Evolutionary conservation across 2,888 invertebrate species (phyloP), one percentile per base, ranked within the genome.

Genomic region (Caenorhabditis sp.): DNA sequence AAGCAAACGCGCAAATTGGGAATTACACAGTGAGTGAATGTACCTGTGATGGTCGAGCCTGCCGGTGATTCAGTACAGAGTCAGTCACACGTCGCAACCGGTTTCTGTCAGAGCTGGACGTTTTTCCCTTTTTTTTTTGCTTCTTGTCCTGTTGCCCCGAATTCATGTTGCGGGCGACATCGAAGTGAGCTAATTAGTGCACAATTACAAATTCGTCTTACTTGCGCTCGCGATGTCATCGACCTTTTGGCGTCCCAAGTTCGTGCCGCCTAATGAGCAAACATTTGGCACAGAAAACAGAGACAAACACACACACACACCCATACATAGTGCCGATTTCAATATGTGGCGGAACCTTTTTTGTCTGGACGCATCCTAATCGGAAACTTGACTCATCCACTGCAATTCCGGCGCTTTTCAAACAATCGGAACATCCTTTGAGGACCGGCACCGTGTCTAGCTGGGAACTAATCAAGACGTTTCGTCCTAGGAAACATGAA

Each of bases 201-300:
- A 41, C 30, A 46, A 65, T 65, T 65, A 37, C 22, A 39, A 37
- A 35, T 61, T 50, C 32, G 45, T 32, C 43, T 15, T 46, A 39
- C 52, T 48, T 27, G 20, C 4, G 35, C 35, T 9, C 35, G 9
- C 52, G 20, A 52, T 48, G 48, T 48, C 48, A 48, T 48, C 55
- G 55, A 55, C 65, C 66, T 58, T 56, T 50, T 39, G 8, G 20
- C 35, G 56, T 30, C 24, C 35, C 22, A 30, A 63, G 30, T 27
- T 53, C 32, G 15, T 32, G 20, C 48, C 56, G 66, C 30, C 66
- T 52, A 68, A 68, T 68, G 43, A 68, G 58, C 58, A 68, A 68
- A 58, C 58, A 68, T 35, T 39, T 13, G 30, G 52, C 13, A 13
- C 5, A 24, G 22, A 39, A 48, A 48, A 52, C 17, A 55, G 24